Evolutionary conservation across 1,140 invertebrate genomes (phyloP), one percentile per base, ranked within the genome.

Genomic region (Dinothrombium tinctorium): DNA sequence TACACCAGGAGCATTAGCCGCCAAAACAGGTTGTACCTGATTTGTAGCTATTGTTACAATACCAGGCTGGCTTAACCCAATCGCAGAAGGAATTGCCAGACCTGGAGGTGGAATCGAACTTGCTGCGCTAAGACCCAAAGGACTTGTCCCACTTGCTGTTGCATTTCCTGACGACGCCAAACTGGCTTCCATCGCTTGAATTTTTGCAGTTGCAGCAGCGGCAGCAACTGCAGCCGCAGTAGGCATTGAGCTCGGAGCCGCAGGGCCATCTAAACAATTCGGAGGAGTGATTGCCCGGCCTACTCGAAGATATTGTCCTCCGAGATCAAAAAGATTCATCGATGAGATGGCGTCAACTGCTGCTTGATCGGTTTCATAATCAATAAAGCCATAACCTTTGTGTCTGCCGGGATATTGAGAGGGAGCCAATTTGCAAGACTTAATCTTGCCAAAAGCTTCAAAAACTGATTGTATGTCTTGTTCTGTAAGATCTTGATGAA

Each of bases 291-390:
- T 51, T 47, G 64, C 64, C 53, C 59, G 56, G 3, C 92, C 90
- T 41, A 99, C 92, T 51, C 84, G 62, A 0, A 98, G 60, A 58
- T 83, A 83, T 57, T 96, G 87, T 1, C 92, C 92, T 40, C 92
- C 92, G 7, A 99, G 64, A 64, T 99, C 90, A 63, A 98, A 99
- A 35, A 95, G 64, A 62, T 99, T 99, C 94, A 99, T 99, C 25
- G 86, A 92, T 0, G 82, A 72, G 43, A 99, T 94, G 37, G 92
- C 89, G 63, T 99, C 92, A 29, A 80, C 69, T 33, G 89, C 81
- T 20, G 86, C 76, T 52, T 89, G 77, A 51, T 76, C 72, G 20
- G 76, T 84, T 51, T 87, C 82, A 56, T 96, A 99, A 58, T 99
- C 92, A 45, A 99, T 92, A 59, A 96, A 98, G 22, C 90, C 92